A percentile compares a stretch with the other conserved stretches of the same genome.
phyloP scores from a whole-genome alignment of 2,113 vertebrate species.

The Octodon degus region DNA sequence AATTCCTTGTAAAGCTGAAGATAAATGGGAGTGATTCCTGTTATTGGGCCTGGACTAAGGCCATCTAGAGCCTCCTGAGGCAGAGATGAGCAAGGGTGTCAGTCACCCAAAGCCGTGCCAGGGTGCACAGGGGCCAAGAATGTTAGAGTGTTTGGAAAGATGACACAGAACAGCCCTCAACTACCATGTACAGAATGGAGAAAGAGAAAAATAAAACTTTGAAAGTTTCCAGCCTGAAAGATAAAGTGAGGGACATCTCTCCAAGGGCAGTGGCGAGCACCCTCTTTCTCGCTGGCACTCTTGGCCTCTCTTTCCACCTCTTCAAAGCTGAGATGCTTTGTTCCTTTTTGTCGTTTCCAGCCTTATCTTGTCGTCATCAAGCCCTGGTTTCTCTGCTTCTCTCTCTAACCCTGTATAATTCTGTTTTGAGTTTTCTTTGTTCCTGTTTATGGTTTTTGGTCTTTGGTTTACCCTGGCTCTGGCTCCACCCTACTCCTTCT shows the following conservation, averaged over 20 bases:
- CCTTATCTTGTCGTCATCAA: not conserved
- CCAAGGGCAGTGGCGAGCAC: not conserved
- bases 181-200: not conserved
- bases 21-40: not conserved
- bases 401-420: not conserved
- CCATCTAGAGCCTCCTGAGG: not conserved
- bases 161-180: not conserved
- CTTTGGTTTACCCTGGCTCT: not conserved
- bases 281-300: not conserved
- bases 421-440: slow-evolving; percentile 16
- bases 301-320: not conserved
- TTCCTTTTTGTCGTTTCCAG: not conserved
- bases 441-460: not conserved
- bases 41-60: not conserved
- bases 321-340: not conserved
- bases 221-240: not conserved
- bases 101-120: not conserved
- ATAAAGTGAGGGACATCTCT: not conserved
- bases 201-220: not conserved
- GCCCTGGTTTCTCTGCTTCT: not conserved
- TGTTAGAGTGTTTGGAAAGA: not conserved
- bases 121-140: not conserved
- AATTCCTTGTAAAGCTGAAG: not conserved
- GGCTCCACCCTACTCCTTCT: not conserved
- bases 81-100: too few species aligned